Base-by-base conservation (phyloP, 1,140 invertebrate genomes). In the Aplysia californica region DNA sequence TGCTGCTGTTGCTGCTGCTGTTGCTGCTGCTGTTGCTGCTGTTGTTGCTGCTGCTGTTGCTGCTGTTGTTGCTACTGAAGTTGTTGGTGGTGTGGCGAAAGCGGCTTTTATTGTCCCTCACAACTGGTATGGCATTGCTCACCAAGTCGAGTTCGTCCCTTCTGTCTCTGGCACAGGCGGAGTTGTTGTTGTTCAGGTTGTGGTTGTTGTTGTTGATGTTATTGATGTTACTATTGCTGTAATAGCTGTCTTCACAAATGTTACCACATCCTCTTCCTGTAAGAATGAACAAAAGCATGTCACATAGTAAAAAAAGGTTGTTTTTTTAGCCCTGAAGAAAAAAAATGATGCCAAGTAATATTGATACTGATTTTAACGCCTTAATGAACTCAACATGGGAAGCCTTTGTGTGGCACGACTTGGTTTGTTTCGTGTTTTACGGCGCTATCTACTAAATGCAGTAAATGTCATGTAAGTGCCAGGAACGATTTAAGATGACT, bases 141-240 rank as follows among this genome's bases (percentile, higher is more conserved):
- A 50, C 10, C n/a, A 50, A n/a, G n/a, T 50, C 44, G 10, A 50
- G 44, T 15, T 50, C 44, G n/a, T n/a, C n/a, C n/a, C n/a, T n/a
- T n/a, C n/a, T n/a, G n/a, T n/a, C n/a, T 10, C 44, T 50, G 44
- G 44, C 44, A n/a, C n/a, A n/a, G 44, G 10, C 44, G n/a, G 10
- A 50, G 39, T 39, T 68, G 35, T 23, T 23, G 55, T 23, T 61
- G 69, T 15, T 41, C 5, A 3, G 21, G 44, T 58, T 58, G 23
- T 36, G 2, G 50, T 58, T 71, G 69, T 55, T 72, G 69, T 59
- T 36, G 69, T 55, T 69, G 26, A n/a, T n/a, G n/a, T n/a, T n/a
- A n/a, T n/a, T n/a, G n/a, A n/a, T n/a, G n/a, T n/a, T n/a, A n/a
- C 29, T 59, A 56, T 72, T 72, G 55, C 68, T 70, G 69, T 35